Evolutionary conservation across 2,113 vertebrate genomes (phyloP).

Genomic region (Monopterus albus): DNA sequence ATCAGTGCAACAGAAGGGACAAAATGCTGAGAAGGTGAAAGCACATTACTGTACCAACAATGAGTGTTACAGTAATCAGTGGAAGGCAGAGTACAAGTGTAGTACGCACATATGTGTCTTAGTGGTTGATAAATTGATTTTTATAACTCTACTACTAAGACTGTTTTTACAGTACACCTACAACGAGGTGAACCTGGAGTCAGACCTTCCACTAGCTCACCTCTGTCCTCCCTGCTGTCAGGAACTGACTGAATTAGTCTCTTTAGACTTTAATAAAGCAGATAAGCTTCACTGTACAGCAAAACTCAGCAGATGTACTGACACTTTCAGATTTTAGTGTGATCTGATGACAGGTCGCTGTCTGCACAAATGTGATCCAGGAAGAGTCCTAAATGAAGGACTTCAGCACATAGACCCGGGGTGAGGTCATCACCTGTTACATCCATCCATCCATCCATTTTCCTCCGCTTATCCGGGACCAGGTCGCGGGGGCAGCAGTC

Average conservation of each 20-base stretch:
- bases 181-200: no score
- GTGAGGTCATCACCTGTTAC: no score
- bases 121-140: slow-evolving; percentile 8
- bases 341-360: slow-evolving; percentile 13
- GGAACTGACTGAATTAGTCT: slow-evolving; percentile 1
- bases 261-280: neutral
- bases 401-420: neutral
- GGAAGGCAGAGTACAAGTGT: slow-evolving; percentile 1
- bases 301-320: no score
- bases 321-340: no score
- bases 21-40: slow-evolving; percentile 38
- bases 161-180: no score
- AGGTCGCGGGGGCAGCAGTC: no score
- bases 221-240: neutral
- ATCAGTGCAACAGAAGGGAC: slow-evolving; percentile 43
- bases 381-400: slow-evolving; percentile 21
- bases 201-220: slow-evolving; percentile 23
- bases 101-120: neutral
- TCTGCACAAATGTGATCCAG: slow-evolving; percentile 26
- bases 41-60: slow-evolving; percentile 30
- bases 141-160: neutral
- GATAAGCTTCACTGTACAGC: no score
- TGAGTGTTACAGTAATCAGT: slow-evolving; percentile 25
- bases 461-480: no score
- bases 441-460: no score